Evolutionary conservation across 2,888 invertebrate genomes (phyloP).

Genomic region (Cabera pusaria): DNA sequence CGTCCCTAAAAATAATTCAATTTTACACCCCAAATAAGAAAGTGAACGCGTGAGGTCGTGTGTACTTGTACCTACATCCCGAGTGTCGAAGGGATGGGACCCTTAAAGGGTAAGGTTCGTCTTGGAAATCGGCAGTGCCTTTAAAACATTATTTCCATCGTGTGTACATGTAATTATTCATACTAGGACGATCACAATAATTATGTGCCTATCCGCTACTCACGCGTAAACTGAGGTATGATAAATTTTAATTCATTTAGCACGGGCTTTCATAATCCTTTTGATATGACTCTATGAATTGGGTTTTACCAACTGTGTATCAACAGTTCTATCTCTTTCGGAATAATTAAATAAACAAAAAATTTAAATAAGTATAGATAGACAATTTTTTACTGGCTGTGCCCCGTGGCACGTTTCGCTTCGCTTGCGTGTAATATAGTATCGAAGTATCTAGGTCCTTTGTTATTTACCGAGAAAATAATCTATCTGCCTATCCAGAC

Average conservation of each 20-base stretch:
- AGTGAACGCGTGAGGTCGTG: constrained; percentile 47
- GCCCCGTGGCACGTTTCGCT: too few relatives aligned
- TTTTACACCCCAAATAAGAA: constrained; percentile 65
- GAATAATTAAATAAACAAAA: too few relatives aligned
- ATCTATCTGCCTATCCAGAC: too few relatives aligned
- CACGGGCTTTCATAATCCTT: constrained; percentile 4
- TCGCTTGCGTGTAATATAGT: too few relatives aligned
- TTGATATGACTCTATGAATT: too few relatives aligned
- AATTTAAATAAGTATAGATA: too few relatives aligned
- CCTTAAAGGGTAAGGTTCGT: constrained; percentile 47
- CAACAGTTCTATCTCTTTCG: too few relatives aligned
- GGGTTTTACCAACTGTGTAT: too few relatives aligned
- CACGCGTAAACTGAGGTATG: constrained; percentile 23
- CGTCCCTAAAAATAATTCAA: constrained; percentile 58
- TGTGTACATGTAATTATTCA: constrained; percentile 61
- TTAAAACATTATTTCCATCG: constrained; percentile 66
- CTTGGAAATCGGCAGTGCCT: constrained; percentile 49
- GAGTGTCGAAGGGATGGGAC: constrained; percentile 35
- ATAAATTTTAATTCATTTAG: constrained; percentile 15
- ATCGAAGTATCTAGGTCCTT: too few relatives aligned
- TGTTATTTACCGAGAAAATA: too few relatives aligned
- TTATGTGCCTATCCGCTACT: constrained; percentile 31
- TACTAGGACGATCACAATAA: constrained; percentile 56
- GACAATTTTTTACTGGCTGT: too few relatives aligned
- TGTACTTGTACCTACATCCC: constrained; percentile 19